Evolutionary conservation across 2,888 invertebrate genomes (phyloP).

Genomic region (Xestia xanthographa): DNA sequence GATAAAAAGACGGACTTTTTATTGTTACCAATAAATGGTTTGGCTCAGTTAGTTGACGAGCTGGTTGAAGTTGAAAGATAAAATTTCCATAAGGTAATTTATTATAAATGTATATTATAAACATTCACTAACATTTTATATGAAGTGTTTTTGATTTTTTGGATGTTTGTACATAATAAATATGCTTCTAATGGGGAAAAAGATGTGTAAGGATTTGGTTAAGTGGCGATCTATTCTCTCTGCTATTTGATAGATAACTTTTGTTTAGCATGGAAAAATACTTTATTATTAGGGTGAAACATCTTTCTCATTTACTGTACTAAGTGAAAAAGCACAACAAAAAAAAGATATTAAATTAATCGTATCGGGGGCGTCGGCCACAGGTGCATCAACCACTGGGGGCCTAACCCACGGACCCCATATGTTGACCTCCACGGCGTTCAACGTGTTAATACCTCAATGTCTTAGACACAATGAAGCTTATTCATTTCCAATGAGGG

Average conservation of each 20-base stretch:
- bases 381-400: too few relatives aligned
- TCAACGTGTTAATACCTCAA: too few relatives aligned
- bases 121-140: conserved; percentile 23
- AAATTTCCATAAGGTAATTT: conserved; percentile 13
- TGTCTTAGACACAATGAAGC: too few relatives aligned
- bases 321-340: too few relatives aligned
- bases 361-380: too few relatives aligned
- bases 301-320: too few relatives aligned
- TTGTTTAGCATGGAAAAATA: background rate
- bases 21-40: conserved; percentile 19
- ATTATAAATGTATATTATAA: conserved; percentile 18
- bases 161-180: conserved; percentile 15
- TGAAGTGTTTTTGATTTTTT: conserved; percentile 9
- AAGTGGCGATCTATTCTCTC: conserved; percentile 3
- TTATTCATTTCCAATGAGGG: too few relatives aligned
- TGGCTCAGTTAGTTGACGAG: conserved; percentile 19
- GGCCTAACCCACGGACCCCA: too few relatives aligned
- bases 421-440: too few relatives aligned
- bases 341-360: too few relatives aligned
- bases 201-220: conserved; percentile 12
- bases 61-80: conserved; percentile 17
- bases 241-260: background rate
- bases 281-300: too few relatives aligned
- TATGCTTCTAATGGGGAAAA: conserved; percentile 21
- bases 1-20: too few relatives aligned